Evolutionary conservation across 64 coral and sea anemone genomes (phyloP).

Genomic region (Dendrophyllia cribrosa): DNA sequence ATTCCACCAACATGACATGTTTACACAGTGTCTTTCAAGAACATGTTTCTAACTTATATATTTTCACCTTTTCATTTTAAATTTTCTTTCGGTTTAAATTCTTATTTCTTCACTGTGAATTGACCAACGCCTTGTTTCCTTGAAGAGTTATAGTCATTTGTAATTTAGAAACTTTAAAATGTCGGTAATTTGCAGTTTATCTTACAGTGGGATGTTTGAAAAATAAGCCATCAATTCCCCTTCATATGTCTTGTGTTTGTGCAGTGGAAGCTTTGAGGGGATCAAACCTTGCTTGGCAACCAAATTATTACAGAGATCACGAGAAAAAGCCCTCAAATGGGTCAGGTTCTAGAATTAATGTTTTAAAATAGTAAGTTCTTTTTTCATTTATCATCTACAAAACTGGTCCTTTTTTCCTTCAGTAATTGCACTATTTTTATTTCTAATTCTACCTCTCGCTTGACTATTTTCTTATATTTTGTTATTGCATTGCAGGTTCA

Average conservation of each 20-base stretch:
- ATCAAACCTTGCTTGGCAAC: constrained; percentile 36
- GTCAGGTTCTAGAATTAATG: not conserved
- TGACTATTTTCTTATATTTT: not conserved
- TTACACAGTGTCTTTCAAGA: constrained; percentile 7
- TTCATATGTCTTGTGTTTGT: constrained; percentile 1
- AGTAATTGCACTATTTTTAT: not conserved
- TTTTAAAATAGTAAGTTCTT: not conserved
- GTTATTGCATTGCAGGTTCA: not conserved
- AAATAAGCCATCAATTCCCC: not conserved
- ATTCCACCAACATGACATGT: constrained; percentile 28
- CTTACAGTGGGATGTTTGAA: not conserved
- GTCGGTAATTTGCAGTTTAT: not conserved
- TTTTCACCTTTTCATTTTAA: not conserved
- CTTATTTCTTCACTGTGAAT: not conserved
- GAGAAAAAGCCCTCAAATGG: not conserved
- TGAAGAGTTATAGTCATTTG: not conserved
- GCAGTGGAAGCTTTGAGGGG: not conserved
- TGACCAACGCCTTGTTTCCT: not conserved
- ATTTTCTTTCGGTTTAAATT: not conserved
- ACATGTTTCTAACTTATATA: not conserved
- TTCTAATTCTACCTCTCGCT: not conserved
- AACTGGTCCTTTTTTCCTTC: not conserved
- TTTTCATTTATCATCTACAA: not conserved
- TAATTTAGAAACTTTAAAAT: not conserved
- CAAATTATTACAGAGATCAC: not conserved